Evolutionary conservation across 2,113 vertebrate genomes (phyloP).

Genomic region (Neogale vison): DNA sequence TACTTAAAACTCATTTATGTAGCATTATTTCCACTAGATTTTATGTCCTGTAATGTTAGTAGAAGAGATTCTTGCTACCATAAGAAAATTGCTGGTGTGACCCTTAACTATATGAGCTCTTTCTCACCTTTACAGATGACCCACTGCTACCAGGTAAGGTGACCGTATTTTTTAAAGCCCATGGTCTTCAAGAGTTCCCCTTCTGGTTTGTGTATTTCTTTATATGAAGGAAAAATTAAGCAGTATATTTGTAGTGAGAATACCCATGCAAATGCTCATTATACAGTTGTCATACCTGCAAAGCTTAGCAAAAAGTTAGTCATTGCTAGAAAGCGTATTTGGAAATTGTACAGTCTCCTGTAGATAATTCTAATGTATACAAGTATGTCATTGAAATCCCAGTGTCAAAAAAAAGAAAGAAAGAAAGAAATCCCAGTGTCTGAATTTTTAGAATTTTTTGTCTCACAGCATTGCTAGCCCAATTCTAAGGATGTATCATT

Average conservation of each 20-base stretch:
- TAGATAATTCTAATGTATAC: background rate
- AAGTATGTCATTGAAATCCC: background rate
- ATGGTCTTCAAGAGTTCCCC: background rate
- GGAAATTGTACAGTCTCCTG: background rate
- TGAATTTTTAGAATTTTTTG: conserved; percentile 38
- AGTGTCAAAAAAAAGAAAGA: background rate
- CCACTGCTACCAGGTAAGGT: background rate
- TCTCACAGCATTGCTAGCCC: background rate
- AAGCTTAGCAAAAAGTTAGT: background rate
- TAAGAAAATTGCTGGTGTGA: background rate
- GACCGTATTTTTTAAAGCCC: background rate
- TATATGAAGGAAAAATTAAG: background rate
- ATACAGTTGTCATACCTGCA: background rate
- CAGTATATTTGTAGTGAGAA: background rate
- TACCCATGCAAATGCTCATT: background rate
- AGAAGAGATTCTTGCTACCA: background rate
- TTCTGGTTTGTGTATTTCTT: background rate
- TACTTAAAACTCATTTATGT: background rate
- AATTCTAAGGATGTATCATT: background rate
- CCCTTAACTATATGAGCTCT: background rate
- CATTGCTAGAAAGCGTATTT: background rate
- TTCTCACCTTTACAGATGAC: background rate
- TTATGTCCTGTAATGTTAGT: background rate
- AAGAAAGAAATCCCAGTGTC: background rate
- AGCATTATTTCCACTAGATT: background rate